Base-by-base conservation (phyloP, 2,113 vertebrate genomes). In the Cebus imitator region DNA sequence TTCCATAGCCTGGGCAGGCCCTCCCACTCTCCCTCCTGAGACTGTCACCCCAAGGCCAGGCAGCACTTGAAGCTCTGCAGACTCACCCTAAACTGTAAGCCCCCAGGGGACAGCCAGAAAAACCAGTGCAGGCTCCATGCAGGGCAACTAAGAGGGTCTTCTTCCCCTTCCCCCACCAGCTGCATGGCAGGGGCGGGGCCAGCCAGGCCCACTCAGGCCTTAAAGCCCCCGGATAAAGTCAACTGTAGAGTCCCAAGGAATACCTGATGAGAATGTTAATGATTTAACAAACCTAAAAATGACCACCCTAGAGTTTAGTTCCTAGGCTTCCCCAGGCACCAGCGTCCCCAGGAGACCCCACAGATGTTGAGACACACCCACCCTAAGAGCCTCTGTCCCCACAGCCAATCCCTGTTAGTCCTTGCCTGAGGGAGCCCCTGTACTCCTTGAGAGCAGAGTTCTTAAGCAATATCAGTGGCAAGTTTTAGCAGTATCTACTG, bases 21-120 rank as follows among this genome's bases (percentile, higher is more conserved):
- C 68, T 70, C 68, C 43, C 2, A 11, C n/a, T 8, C 11, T 75
- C 87, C 37, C 58, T 76, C 75, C 57, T 55, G 32, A 72, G 64
- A 55, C 7, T 21, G 64, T 43, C 27, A 25, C 52, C 68, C 80
- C 40, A 95, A 95, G 66, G 84, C 64, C 40, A 91, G 85, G 94
- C 48, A 68, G 82, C 70, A 76, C 89, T 32, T n/a, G 66, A 78
- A 86, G 45, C 81, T 94, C 76, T 58, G 32, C 48, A 90, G 40
- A 94, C 11, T 50, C 23, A 32, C 17, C 32, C 76, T 23, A 43
- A 81, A 68, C 78, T 48, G 58, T 30, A 6, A 93, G 95, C 23
- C 73, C 25, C 73, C 20, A 50, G 72, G 52, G 21, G 75, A 27
- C 4, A 93, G 52, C 87, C 61, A 21, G 20, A 23, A n/a, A 35